Base-by-base conservation (phyloP, 2,888 invertebrate species). In the Philereme transversata region DNA sequence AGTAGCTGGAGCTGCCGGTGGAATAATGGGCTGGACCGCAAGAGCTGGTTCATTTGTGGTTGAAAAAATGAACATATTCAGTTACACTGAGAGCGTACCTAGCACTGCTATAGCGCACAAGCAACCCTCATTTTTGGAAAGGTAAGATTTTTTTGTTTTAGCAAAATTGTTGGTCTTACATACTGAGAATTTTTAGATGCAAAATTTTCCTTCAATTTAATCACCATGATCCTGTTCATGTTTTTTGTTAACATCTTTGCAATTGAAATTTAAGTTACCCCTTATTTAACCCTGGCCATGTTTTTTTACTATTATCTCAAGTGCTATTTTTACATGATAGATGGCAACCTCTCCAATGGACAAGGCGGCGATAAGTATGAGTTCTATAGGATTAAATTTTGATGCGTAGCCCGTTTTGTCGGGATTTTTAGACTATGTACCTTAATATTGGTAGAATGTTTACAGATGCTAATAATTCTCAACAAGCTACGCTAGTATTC, bases 31-130 rank as follows among this genome's bases (percentile, higher is more conserved):
- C 9, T 97, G 97, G 97, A 96, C 97, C 0, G 95, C 96, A 5
- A 92, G 96, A 63, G 97, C 97, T 5, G 96, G 97, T 1, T 95
- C 95, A 41, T 97, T 95, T 79, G 96, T 97, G 5, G 96, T 96
- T 4, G 96, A 97, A 72, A 97, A 97, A 81, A 97, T 97, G 95
- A 92, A 91, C 63, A 90, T 92, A 41, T 91, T 93, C 67, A 92
- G 90, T 70, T 91, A 92, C 62, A 88, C 92, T 3, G 93, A 92
- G 63, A 90, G 84, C 66, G 90, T 90, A 34, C 90, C 90, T 7
- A 90, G 81, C 62, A 83, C 89, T 0, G 80, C 90, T 0, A 82
- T 88, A 72, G 89, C 80, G n/a, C 87, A 88, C 53, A 93, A 92
- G 61, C 92, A 92, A 66, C 92, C 92, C 0, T 91, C 92, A 0